phyloP scores from a whole-genome alignment of 2,888 invertebrate genomes.

The Pherbina coryleti region DNA sequence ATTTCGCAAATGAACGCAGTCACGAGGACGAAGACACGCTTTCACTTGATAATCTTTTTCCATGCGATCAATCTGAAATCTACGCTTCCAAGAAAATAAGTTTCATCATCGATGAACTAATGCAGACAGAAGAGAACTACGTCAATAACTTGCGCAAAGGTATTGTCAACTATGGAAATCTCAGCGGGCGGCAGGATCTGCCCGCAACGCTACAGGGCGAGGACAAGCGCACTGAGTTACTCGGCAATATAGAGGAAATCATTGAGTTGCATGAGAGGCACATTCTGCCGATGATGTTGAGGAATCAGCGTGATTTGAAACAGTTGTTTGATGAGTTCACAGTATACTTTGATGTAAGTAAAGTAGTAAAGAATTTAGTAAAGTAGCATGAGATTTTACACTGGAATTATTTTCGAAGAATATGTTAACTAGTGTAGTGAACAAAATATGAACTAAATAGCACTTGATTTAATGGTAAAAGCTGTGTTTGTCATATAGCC shows the following conservation, averaged over 20 bases:
- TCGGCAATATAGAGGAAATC: slow-evolving; percentile 92
- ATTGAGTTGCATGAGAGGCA: slow-evolving; percentile 81
- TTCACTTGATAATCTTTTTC: slow-evolving; percentile 65
- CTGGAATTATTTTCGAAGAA: too few relatives aligned
- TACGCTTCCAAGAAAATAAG: slow-evolving; percentile 67
- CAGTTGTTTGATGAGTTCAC: slow-evolving; percentile 66
- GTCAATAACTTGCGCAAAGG: slow-evolving; percentile 65
- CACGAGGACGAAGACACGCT: slow-evolving; percentile 66
- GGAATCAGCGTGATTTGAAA: slow-evolving; percentile 65
- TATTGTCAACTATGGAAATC: slow-evolving; percentile 61
- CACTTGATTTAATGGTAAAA: too few relatives aligned
- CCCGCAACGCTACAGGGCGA: slow-evolving; percentile 60
- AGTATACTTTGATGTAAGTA: slow-evolving; percentile 64
- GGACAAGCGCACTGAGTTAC: slow-evolving; percentile 71
- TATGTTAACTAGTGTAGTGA: too few relatives aligned
- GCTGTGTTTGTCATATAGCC: too few relatives aligned
- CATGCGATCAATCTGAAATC: slow-evolving; percentile 66
- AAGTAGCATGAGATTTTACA: too few relatives aligned
- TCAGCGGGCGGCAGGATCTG: slow-evolving; percentile 56
- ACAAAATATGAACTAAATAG: too few relatives aligned
- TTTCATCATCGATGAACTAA: slow-evolving; percentile 67
- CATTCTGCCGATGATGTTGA: slow-evolving; percentile 65
- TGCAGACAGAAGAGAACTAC: slow-evolving; percentile 68
- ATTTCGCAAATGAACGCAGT: slow-evolving; percentile 45
- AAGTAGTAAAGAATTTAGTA: background rate